Evolutionary conservation across 1,140 invertebrate species (phyloP), one percentile per base, ranked within the genome.

Genomic region (Dolichoris vasculosae): DNA sequence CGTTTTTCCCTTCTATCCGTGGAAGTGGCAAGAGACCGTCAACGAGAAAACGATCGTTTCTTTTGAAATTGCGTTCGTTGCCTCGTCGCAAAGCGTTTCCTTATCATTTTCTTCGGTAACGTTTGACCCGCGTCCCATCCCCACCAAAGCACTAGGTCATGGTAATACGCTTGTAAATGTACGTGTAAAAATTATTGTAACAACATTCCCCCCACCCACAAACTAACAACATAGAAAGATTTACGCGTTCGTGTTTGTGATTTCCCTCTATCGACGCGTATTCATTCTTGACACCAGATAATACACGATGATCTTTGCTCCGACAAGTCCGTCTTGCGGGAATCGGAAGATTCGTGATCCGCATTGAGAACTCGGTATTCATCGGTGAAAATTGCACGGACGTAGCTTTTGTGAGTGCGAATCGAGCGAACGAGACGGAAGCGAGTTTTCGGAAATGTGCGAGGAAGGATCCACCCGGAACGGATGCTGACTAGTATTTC

Each of bases 261-360:
- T 78, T 78, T 80, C 78, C 35, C 79, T 55, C 67, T 71, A 82
- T 71, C 23, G 63, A 59, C 30, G 43, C 64, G 64, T 30, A 35
- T 43, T 20, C 67, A 30, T 7, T 43, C n/a, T 51, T 32, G 11
- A 6, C 32, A 23, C 35, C 30, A 82, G 84, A 81, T 82, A 84
- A 87, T 82, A 32, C 55, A 48, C 64, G 73, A 48, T 83, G 86
- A 87, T 86, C 86, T 86, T 87, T 87, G 87, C 82, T 84, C 87
- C 77, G 55, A 55, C 82, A 43, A 78, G 76, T 59, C 38, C 59
- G 59, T 11, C 59, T 11, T n/a, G 35, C 38, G 35, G 26, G 30
- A 80, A 63, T 64, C 55, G 40, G 59, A 67, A 64, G 35, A 67
- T 46, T 38, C 59, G 38, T 38, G 59, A 64, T 30, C 30, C 40